These are phyloP conservation scores for Ceratoteleas bidentatus DNA, from an alignment of 1,140 invertebrate species.

Conservation along the genomic window DNA sequence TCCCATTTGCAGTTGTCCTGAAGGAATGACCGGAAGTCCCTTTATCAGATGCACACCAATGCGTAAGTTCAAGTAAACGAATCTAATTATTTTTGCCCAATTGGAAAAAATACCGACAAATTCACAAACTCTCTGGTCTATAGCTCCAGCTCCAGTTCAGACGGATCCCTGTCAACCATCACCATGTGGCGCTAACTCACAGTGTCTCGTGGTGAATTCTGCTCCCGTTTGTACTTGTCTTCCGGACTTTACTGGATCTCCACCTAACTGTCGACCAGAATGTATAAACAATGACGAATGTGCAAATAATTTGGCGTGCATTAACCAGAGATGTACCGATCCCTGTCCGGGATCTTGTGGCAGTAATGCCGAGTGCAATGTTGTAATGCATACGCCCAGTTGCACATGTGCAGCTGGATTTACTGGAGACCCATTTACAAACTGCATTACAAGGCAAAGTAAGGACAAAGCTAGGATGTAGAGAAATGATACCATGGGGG, in stretches of 20 bases:
- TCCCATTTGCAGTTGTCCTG: slow-evolving; percentile 85
- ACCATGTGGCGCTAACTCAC: slow-evolving; percentile 88
- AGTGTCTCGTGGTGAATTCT: slow-evolving; percentile 85
- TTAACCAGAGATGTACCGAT: slow-evolving; percentile 87
- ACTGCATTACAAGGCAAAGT: slow-evolving; percentile 82
- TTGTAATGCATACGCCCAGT: slow-evolving; percentile 86
- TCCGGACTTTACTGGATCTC: slow-evolving; percentile 85
- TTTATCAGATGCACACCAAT: slow-evolving; percentile 75
- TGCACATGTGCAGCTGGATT: slow-evolving; percentile 86
- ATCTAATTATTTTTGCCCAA: no score
- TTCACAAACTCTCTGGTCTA: slow-evolving; percentile 19
- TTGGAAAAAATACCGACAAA: no score
- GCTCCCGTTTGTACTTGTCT: slow-evolving; percentile 86
- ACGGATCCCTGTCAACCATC: slow-evolving; percentile 86
- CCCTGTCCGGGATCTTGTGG: slow-evolving; percentile 88
- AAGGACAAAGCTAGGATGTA: slow-evolving; percentile 49
- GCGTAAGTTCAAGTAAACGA: slow-evolving; percentile 23
- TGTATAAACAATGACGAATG: slow-evolving; percentile 89
- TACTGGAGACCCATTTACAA: slow-evolving; percentile 87
- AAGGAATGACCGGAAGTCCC: slow-evolving; percentile 83
- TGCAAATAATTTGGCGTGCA: slow-evolving; percentile 84
- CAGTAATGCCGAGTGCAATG: slow-evolving; percentile 86
- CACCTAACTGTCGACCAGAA: slow-evolving; percentile 88
- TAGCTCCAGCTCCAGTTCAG: slow-evolving; percentile 38
- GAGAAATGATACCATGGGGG: no score